A percentile compares a stretch with the other conserved stretches of the same genome.
These are phyloP conservation scores for Spodoptera frugiperda DNA, from an alignment of 1,140 invertebrate species.

Conservation along the genomic window DNA sequence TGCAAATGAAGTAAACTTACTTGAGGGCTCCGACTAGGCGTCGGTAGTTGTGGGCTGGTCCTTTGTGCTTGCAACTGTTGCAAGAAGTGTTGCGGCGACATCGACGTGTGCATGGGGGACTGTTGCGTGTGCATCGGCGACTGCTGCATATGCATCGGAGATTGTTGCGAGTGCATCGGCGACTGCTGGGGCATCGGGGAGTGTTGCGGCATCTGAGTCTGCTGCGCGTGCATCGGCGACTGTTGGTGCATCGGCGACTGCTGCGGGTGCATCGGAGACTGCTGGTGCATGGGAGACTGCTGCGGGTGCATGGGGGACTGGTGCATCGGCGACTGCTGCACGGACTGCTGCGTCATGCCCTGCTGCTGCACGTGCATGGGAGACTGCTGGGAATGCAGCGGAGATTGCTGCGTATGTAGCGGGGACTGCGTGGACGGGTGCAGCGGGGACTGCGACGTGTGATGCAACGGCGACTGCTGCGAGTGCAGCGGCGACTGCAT, in stretches of 20 bases:
- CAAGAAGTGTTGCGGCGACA: constrained; percentile 81
- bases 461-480: constrained; percentile 83
- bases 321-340: constrained; percentile 58
- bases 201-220: constrained; percentile 60
- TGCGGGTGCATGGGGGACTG: constrained; percentile 83
- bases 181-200: constrained; percentile 79
- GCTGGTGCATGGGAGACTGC: constrained; percentile 83
- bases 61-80: constrained; percentile 81
- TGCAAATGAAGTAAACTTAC: constrained; percentile 55
- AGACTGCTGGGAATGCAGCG: constrained; percentile 79
- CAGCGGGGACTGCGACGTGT: constrained; percentile 86
- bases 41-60: constrained; percentile 81
- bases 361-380: constrained; percentile 82
- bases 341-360: constrained; percentile 56
- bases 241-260: constrained; percentile 81
- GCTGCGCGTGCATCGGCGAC: constrained; percentile 79
- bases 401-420: constrained; percentile 81
- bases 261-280: constrained; percentile 80
- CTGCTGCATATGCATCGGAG: constrained; percentile 82
- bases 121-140: constrained; percentile 86
- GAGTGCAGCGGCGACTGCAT: constrained; percentile 87
- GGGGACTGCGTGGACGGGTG: constrained; percentile 85
- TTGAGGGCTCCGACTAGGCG: constrained; percentile 84
- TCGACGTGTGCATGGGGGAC: constrained; percentile 84
- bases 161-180: constrained; percentile 80